These are phyloP conservation scores for Ceuthmochares aereus DNA, from an alignment of 2,113 vertebrate species.

Conservation along the genomic window DNA sequence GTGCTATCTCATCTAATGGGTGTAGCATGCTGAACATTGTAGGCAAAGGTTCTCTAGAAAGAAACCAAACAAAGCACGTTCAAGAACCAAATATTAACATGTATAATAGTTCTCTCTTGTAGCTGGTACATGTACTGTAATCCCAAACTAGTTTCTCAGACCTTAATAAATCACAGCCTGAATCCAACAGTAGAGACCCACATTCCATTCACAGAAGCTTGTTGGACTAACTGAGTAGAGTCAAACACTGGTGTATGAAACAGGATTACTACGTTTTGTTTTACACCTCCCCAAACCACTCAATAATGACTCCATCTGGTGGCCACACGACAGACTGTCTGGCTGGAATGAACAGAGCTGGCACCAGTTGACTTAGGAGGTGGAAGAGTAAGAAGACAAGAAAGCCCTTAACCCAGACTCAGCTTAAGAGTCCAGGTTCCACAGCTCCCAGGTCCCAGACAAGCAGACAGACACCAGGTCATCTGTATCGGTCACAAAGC, in stretches of 20 bases:
- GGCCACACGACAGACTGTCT: not conserved
- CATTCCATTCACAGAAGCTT: not conserved
- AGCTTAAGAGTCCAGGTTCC: not conserved
- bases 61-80: not conserved
- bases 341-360: not conserved
- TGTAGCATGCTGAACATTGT: conserved; percentile 98
- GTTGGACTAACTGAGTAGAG: rapidly evolving
- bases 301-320: not conserved
- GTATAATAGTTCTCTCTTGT: not conserved
- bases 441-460: not conserved
- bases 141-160: not conserved
- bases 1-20: conserved; percentile 94
- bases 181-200: not conserved
- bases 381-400: not conserved
- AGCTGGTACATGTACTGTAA: not conserved
- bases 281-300: not conserved
- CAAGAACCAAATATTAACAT: not conserved
- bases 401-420: not conserved
- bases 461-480: not conserved
- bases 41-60: conserved; percentile 89
- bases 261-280: not conserved
- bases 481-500: not conserved
- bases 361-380: not conserved
- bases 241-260: not conserved
- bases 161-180: not conserved